phyloP scores from a whole-genome alignment of 2,797 vertebrate species.

The Sandelia bainsii region DNA sequence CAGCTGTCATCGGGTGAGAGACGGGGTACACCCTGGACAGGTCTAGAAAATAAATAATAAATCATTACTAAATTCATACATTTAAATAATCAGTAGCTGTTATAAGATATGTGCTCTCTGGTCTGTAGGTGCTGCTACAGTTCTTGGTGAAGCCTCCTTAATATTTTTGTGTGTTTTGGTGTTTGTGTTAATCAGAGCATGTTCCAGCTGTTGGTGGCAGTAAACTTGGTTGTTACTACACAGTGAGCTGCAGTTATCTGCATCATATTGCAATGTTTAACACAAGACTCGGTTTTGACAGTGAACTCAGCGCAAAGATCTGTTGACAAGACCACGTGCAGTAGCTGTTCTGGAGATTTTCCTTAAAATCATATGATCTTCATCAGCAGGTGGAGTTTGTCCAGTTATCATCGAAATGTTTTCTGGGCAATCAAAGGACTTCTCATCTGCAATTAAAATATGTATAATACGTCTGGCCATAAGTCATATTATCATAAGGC shows the following conservation, averaged over 20 bases:
- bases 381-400: background rate
- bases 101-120: slow-evolving; percentile 1
- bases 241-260: slow-evolving; percentile 2
- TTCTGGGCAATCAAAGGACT: background rate
- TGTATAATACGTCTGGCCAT: background rate
- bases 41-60: no score
- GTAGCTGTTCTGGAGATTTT: background rate
- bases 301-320: no score
- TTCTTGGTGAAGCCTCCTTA: background rate
- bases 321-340: background rate
- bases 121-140: slow-evolving; percentile 9
- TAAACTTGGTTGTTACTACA: background rate
- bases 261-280: slow-evolving; percentile 2
- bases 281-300: background rate
- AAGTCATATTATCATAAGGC: background rate
- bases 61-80: no score
- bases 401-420: background rate
- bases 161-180: background rate
- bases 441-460: background rate
- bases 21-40: no score
- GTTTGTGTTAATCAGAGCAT: slow-evolving; percentile 28
- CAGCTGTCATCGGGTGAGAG: no score
- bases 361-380: background rate
- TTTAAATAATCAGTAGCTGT: no score
- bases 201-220: slow-evolving; percentile 16